Evolutionary conservation across 2,797 vertebrate species (phyloP).

Genomic region (Pogoniulus pusillus): DNA sequence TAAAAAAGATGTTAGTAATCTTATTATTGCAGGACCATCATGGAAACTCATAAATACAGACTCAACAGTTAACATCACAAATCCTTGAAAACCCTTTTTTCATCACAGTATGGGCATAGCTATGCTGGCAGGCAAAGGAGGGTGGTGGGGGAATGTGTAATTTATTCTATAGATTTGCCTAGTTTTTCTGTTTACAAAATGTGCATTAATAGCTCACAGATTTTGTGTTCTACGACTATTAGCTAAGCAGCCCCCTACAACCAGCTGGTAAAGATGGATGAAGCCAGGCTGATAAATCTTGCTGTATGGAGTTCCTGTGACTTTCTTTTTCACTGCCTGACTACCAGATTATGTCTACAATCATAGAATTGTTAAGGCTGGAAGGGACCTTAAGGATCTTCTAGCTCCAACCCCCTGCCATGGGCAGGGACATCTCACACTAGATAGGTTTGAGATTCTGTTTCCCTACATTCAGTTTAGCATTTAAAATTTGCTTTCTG

Average conservation of each 20-base stretch:
- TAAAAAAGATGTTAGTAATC: slow-evolving; percentile 36
- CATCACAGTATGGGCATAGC: slow-evolving; percentile 34
- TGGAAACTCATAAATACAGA: slow-evolving; percentile 62
- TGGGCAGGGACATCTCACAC: no score
- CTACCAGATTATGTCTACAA: not conserved
- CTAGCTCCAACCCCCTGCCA: no score
- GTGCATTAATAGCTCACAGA: not conserved
- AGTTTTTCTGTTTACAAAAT: not conserved
- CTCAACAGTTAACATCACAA: slow-evolving; percentile 45
- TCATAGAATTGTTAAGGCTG: no score
- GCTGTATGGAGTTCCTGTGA: not conserved
- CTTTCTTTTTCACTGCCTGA: not conserved
- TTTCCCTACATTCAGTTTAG: not conserved
- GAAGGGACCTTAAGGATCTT: no score
- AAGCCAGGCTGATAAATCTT: not conserved
- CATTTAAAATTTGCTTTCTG: not conserved
- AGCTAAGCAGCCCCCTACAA: not conserved
- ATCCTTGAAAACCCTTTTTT: slow-evolving; percentile 26
- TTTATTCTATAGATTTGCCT: slow-evolving; percentile 17
- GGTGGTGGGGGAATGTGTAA: not conserved
- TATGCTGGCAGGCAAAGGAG: slow-evolving; percentile 7
- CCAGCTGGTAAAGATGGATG: not conserved
- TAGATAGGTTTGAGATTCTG: not conserved
- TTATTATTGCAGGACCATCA: slow-evolving; percentile 41
- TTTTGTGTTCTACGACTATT: not conserved